Percentiles rank a stretch among this genome's conserved stretches.
Evolutionary conservation across 2,797 vertebrate genomes (phyloP).

Genomic region (Semaprochilodus insignis): DNA sequence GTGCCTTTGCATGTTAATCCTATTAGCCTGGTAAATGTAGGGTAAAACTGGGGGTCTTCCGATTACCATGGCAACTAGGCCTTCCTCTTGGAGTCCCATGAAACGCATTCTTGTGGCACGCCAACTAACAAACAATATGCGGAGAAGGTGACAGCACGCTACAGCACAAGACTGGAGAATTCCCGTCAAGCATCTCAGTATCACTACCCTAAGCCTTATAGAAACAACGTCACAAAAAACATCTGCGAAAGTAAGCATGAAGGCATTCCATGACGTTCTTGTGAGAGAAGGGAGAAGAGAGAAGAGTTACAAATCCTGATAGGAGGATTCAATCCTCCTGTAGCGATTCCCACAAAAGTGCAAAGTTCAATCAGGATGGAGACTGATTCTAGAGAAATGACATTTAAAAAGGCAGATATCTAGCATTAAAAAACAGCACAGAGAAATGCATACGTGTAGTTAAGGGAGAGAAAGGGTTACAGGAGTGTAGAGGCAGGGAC

Average conservation of each 20-base stretch:
- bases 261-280: slow-evolving; percentile 68
- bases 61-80: slow-evolving; percentile 61
- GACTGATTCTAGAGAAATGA: slow-evolving; percentile 63
- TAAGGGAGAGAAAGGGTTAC: slow-evolving; percentile 25
- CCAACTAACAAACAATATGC: slow-evolving; percentile 38
- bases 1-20: slow-evolving; percentile 46
- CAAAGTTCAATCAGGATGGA: slow-evolving; percentile 80
- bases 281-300: slow-evolving; percentile 75
- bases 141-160: slow-evolving; percentile 32
- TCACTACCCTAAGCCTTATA: slow-evolving; percentile 25
- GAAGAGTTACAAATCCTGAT: slow-evolving; percentile 68
- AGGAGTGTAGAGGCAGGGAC: slow-evolving; percentile 21
- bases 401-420: slow-evolving; percentile 73
- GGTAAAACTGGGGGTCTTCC: slow-evolving; percentile 42
- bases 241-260: slow-evolving; percentile 42
- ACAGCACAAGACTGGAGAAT: slow-evolving; percentile 33
- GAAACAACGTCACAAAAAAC: slow-evolving; percentile 32
- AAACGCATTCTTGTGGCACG: slow-evolving; percentile 40
- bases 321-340: slow-evolving; percentile 66
- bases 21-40: slow-evolving; percentile 41
- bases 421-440: slow-evolving; percentile 71
- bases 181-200: slow-evolving; percentile 28
- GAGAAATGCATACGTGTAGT: slow-evolving; percentile 30
- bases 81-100: slow-evolving; percentile 30
- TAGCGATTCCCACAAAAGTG: slow-evolving; percentile 75